phyloP scores from a whole-genome alignment of 2,888 invertebrate species.

The Caenorhabditis auriculariae region DNA sequence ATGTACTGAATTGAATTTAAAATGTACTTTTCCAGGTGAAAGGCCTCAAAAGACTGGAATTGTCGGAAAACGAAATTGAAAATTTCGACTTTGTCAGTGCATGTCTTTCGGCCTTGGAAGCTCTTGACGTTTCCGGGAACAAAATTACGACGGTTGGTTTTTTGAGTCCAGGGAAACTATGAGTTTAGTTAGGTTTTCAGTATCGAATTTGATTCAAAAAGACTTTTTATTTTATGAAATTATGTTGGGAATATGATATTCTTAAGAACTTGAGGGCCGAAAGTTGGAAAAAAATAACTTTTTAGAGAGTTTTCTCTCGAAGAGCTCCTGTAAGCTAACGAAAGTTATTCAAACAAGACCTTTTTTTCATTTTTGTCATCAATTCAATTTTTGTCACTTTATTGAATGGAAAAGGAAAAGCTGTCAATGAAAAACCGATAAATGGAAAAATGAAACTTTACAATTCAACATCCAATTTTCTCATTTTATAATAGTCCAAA shows the following conservation, averaged over 20 bases:
- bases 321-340: no score
- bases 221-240: no score
- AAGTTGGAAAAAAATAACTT: background rate
- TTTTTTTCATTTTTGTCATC: background rate
- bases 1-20: background rate
- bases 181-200: background rate
- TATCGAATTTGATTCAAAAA: no score
- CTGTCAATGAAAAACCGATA: no score
- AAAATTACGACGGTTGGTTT: conserved; percentile 11
- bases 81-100: conserved; percentile 26
- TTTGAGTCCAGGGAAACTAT: background rate
- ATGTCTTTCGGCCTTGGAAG: conserved; percentile 31
- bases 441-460: background rate
- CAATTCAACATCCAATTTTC: background rate
- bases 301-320: no score
- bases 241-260: no score
- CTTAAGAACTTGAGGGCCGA: background rate
- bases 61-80: conserved; percentile 34
- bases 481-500: background rate
- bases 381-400: no score
- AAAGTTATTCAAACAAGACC: no score
- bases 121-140: conserved; percentile 36
- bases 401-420: no score
- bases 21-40: conserved; percentile 23
- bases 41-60: conserved; percentile 30